Evolutionary conservation across 2,113 vertebrate species (phyloP), one percentile per base, ranked within the genome.

Genomic region (Trinectes maculatus): DNA sequence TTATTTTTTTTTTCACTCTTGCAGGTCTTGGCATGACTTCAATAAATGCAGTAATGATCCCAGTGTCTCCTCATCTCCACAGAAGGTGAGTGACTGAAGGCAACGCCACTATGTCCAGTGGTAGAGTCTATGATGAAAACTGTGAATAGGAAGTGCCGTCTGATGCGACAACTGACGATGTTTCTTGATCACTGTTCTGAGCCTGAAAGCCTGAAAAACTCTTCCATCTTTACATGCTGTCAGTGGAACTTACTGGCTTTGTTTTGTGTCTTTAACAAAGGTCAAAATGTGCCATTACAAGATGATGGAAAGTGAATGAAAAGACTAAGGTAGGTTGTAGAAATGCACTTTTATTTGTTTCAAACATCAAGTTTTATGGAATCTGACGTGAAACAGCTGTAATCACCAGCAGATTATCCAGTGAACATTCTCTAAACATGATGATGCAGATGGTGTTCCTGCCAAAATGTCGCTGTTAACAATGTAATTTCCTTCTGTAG

Each of bases 111-210:
- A 0, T 29, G 7, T 2, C 0, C 3, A 15, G 5, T 11, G 3
- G 2, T 51, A 54, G 6, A 36, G 51, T 48, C 87, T 21, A 16
- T 94, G 95, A 96, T 94, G 95, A 97, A 88, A 95, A 74, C 79
- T 77, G 86, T 76, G 91, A 93, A 91, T 96, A 96, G 95, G 96
- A 97, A 98, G 95, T 96, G 95, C 96, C 94, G 91, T 96, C 95
- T 91, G 93, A 98, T 94, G 91, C 94, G 94, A 96, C 40, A 96
- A 94, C 94, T 96, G 95, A 96, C 90, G 95, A 96, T 89, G 77
- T 88, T 80, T 72, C 39, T 77, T 3, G 1, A 9, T 82, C 79
- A 88, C 83, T 57, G 43, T 24, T 86, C 86, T 89, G 87, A 89
- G 86, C 51, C 19, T 22, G 8, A 26, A 8, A 40, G 1, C 3